Evolutionary conservation across 2,888 invertebrate species (phyloP), one percentile per base, ranked within the genome.

Genomic region (Nymphalis polychloros): DNA sequence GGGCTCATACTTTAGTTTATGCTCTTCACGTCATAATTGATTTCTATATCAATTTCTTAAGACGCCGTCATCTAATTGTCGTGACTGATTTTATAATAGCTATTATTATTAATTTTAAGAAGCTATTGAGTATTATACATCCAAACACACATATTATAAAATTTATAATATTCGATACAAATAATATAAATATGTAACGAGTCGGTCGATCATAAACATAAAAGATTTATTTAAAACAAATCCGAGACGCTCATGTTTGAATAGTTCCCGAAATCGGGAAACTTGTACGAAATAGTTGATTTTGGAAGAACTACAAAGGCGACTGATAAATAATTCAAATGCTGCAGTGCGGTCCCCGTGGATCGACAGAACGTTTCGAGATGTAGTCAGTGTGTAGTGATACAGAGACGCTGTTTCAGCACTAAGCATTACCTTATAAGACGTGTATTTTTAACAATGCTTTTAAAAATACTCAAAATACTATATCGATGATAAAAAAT

Each of bases 281-380:
- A 72, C 71, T 75, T 71, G 70, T 72, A 71, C 68, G 67, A 69
- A 71, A 71, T 69, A 72, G 72, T 73, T 75, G 71, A 74, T 82
- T 86, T 86, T 82, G 78, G 79, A 80, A 79, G 81, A 79, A 82
- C 82, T 84, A 85, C 84, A 88, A 86, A 87, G 85, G 83, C 81
- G 79, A 80, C 84, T 87, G 81, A 89, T 90, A 89, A 88, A 90
- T 90, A 90, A 90, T 87, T 89, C 86, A 90, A 86, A 84, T 81
- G 83, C 86, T 88, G 90, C 89, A 89, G 84, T 90, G 89, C 89
- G 87, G 88, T 83, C 85, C 81, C 85, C 78, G 82, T 19, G 84
- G 84, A 84, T 85, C 82, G 85, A 85, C 84, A 83, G 83, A 77
- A 85, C 83, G 79, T 77, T 71, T 75, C 73, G 81, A 79, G 79